Evolutionary conservation across 2,113 vertebrate species (phyloP), one percentile per base, ranked within the genome.

Genomic region (Pollimyrus isidori): DNA sequence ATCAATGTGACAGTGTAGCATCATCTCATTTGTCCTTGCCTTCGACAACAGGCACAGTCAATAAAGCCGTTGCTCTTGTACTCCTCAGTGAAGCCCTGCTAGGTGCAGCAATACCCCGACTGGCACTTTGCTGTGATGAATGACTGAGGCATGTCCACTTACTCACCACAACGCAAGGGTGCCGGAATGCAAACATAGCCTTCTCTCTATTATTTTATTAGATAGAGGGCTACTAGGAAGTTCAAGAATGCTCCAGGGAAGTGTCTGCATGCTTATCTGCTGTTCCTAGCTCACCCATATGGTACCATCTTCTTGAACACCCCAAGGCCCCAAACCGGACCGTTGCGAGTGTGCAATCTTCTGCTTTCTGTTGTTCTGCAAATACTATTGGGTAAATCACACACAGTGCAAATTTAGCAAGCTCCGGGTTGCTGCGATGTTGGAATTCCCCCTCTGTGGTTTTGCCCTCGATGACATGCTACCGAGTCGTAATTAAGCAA

Each of bases 1-100:
- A 95, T 96, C 94, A 92, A 93, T 94, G 90, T 88, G 89, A 73
- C 58, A 15, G 23, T 92, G 92, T 90, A 94, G 91, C 91, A 89
- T 88, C 89, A 90, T 91, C 91, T 93, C 92, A 95, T 95, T 95
- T 94, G 94, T 95, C 92, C 93, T 93, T 93, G 92, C 90, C 93
- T 93, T 91, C 94, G 93, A 94, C 93, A 93, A 93, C 90, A 85
- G 91, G 90, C 83, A 80, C 93, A 93, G 94, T 95, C 95, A 95
- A 95, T 96, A 95, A 93, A 94, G 90, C 91, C 92, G 93, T 93
- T 91, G 93, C 92, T 92, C 92, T 62, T 89, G 90, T 91, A 89
- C 91, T 92, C 89, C 88, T 52, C 87, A 92, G 93, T 89, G 91
- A 92, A 91, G 90, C 91, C 93, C 90, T 93, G 93, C 93, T 93